Evolutionary conservation across 2,888 invertebrate genomes (phyloP).

Genomic region (Candidula unifasciata): DNA sequence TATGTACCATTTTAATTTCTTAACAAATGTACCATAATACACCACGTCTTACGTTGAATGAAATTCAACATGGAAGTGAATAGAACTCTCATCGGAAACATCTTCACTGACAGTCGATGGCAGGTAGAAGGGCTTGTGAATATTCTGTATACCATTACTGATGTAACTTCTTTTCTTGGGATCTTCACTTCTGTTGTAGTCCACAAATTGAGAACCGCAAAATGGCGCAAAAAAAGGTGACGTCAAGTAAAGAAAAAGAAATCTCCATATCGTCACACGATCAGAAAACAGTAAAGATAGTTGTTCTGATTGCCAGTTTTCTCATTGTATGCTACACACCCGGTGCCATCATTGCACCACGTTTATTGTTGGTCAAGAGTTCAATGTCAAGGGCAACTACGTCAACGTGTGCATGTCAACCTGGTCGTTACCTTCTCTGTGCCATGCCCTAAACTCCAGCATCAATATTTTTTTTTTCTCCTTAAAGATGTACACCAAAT

Average conservation of each 20-base stretch:
- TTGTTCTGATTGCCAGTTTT: neutral
- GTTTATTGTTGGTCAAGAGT: conserved; percentile 4
- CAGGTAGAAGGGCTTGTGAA: neutral
- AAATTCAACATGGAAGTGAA: too few species aligned
- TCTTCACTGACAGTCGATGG: too few species aligned
- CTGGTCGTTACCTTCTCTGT: neutral
- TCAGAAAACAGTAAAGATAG: conserved; percentile 14
- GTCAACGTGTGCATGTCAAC: neutral
- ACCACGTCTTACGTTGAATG: too few species aligned
- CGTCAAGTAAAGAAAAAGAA: neutral
- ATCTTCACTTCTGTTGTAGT: neutral
- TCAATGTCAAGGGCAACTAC: neutral
- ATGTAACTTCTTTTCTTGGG: neutral
- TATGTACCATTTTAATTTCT: too few species aligned
- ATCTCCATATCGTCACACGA: neutral
- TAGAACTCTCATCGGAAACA: too few species aligned
- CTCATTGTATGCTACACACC: neutral
- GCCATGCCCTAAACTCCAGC: neutral
- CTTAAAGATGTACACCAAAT: conserved; percentile 6
- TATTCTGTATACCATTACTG: neutral
- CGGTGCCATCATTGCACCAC: neutral
- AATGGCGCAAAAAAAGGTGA: conserved; percentile 11
- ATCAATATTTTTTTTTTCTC: conserved; percentile 13
- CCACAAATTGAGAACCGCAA: neutral
- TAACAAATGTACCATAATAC: too few species aligned